phyloP scores from a whole-genome alignment of 2,888 invertebrate species.

The Apodemia duryi region DNA sequence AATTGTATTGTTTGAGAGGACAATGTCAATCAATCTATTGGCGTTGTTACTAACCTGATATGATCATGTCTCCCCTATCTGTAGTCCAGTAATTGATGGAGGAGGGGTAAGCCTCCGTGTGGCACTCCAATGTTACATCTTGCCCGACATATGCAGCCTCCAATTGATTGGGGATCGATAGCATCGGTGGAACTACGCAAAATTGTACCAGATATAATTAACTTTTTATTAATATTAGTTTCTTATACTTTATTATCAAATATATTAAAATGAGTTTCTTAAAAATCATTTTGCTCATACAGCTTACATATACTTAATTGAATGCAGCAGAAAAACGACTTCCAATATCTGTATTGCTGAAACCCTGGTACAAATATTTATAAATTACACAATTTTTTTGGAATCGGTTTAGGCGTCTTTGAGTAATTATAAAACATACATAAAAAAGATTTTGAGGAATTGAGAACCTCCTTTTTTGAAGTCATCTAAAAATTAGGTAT shows the following conservation, averaged over 20 bases:
- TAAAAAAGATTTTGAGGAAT: no score
- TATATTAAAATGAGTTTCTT: no score
- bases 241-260: not conserved
- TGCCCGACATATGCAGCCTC: conserved; percentile 94
- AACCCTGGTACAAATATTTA: no score
- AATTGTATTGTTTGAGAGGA: conserved; percentile 6
- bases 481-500: no score
- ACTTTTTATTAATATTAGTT: conserved; percentile 13
- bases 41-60: conserved; percentile 85
- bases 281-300: no score
- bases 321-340: no score
- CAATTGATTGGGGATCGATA: conserved; percentile 95
- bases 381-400: no score
- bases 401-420: no score
- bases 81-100: conserved; percentile 98
- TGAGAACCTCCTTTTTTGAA: no score
- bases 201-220: conserved; percentile 16
- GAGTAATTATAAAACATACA: no score
- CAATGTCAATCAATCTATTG: conserved; percentile 14
- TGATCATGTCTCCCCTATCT: conserved; percentile 94
- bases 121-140: conserved; percentile 92
- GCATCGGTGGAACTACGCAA: conserved; percentile 92
- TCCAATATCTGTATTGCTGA: no score
- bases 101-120: conserved; percentile 94
- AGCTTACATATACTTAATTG: no score